Evolutionary conservation across 2,113 vertebrate genomes (phyloP).

Genomic region (Petromus typicus): DNA sequence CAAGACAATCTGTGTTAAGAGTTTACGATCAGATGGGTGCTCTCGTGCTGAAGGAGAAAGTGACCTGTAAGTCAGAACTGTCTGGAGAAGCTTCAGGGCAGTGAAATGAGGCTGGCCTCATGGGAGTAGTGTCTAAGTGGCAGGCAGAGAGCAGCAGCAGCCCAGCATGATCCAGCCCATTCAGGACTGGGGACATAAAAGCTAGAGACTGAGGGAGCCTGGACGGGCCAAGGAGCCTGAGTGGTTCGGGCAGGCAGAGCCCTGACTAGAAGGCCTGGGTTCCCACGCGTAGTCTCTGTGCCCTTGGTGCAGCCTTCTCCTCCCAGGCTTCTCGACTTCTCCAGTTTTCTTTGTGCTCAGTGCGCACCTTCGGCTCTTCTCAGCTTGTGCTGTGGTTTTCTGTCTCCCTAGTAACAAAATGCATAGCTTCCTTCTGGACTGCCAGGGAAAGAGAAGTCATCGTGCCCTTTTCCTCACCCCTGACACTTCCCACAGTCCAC

Average conservation of each 20-base stretch:
- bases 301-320: background rate
- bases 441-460: background rate
- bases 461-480: background rate
- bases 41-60: conserved; percentile 13
- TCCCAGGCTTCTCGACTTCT: background rate
- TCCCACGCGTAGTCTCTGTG: background rate
- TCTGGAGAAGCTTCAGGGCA: background rate
- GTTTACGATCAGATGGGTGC: background rate
- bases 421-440: background rate
- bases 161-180: background rate
- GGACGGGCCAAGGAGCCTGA: too few species aligned
- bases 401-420: background rate
- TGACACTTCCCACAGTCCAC: background rate
- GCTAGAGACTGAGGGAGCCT: background rate
- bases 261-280: background rate
- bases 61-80: background rate
- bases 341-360: background rate
- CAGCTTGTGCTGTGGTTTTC: conserved; percentile 9
- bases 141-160: background rate
- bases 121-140: background rate
- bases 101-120: background rate
- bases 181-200: background rate
- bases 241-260: background rate
- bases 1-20: background rate
- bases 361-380: background rate